Evolutionary conservation across 1,140 invertebrate genomes (phyloP).

Genomic region (Drosophila nannoptera): DNA sequence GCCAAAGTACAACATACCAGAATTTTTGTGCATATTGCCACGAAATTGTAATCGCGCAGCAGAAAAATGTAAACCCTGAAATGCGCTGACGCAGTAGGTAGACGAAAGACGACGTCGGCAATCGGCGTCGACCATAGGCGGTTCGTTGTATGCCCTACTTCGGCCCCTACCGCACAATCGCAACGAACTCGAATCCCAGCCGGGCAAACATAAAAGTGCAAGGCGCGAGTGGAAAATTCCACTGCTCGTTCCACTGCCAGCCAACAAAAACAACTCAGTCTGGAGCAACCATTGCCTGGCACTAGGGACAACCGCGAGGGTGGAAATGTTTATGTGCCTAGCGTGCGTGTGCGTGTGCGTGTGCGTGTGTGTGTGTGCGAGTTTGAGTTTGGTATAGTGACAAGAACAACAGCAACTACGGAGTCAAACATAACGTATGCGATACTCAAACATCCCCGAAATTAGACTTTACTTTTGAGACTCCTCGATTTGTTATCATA

Average conservation of each 20-base stretch:
- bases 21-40: conserved; percentile 32
- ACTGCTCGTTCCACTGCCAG: conserved; percentile 33
- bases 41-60: conserved; percentile 28
- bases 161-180: conserved; percentile 15
- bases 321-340: conserved; percentile 39
- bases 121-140: conserved; percentile 5
- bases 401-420: conserved; percentile 14
- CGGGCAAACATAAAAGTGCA: conserved; percentile 54
- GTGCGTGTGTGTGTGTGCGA: no score
- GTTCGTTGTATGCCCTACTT: conserved; percentile 31
- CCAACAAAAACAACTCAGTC: conserved; percentile 19
- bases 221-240: conserved; percentile 65
- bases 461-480: conserved; percentile 62
- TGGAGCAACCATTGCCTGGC: conserved; percentile 8
- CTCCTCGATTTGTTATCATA: conserved; percentile 55
- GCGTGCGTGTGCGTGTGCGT: no score
- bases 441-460: conserved; percentile 63
- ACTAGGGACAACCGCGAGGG: conserved; percentile 38
- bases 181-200: conserved; percentile 25
- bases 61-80: conserved; percentile 48
- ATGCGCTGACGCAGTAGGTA: conserved; percentile 67
- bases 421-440: conserved; percentile 9
- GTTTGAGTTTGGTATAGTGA: conserved; percentile 53
- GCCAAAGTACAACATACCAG: conserved; percentile 31
- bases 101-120: conserved; percentile 15